Base-by-base conservation (phyloP, 1,140 invertebrate genomes). In the Cylas formicarius region DNA sequence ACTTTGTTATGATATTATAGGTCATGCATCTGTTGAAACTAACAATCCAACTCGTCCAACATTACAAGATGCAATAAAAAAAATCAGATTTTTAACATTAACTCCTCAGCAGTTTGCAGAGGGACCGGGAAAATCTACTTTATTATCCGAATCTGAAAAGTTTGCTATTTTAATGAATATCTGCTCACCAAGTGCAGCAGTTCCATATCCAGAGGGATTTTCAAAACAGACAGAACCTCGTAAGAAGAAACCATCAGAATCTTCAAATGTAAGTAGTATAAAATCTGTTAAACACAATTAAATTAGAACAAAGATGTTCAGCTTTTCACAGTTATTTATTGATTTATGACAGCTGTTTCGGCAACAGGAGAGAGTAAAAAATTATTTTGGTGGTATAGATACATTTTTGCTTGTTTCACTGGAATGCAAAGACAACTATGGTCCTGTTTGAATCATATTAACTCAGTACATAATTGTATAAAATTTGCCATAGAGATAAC, bases 111-210 rank as follows among this genome's bases (percentile, higher is more conserved):
- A 88, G 68, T 90, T 90, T 64, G 84, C 85, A 1, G 80, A 81
- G 53, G 82, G 82, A 0, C 81, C 84, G 3, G 85, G 80, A 0
- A 70, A 75, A 13, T 86, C 84, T 1, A 69, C 72, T 19, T 63
- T 90, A 2, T 69, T 90, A 8, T 75, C 76, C 0, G 76, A 81
- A 61, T 72, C 82, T 9, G 86, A 90, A 62, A 78, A 81, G n/a
- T 80, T 86, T 52, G 75, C 81, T 1, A 78, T 90, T 31, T 67
- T 89, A 1, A 85, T 88, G 76, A 86, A 87, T 61, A 85, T 87
- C 43, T 77, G 82, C 2, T 81, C 81, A 4, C 72, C 71, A 4
- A 67, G 57, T 24, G 74, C 74, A 5, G 76, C 76, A 34, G 71
- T 75, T 40, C 67, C 78, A 7, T 77, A 86, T 73, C 84, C 84